These are phyloP conservation scores for Creontiades dilutus DNA, from an alignment of 2,888 invertebrate genomes.

Conservation along the genomic window DNA sequence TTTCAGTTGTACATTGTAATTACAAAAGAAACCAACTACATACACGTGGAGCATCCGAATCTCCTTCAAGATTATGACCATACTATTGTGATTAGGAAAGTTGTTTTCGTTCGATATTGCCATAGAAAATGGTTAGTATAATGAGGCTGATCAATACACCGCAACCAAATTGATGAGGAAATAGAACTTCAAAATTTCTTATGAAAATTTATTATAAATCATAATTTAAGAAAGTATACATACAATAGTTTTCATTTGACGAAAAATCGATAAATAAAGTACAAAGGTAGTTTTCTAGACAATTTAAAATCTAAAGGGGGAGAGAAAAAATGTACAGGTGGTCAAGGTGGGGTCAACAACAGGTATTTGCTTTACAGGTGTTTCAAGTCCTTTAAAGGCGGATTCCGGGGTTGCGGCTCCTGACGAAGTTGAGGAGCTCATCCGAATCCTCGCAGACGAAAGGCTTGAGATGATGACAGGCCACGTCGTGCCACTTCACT, in stretches of 20 bases:
- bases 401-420: slow-evolving; percentile 91
- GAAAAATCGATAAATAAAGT: slow-evolving; percentile 71
- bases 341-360: slow-evolving; percentile 65
- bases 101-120: too few species aligned
- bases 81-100: too few species aligned
- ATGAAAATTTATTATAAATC: slow-evolving; percentile 70
- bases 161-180: not conserved
- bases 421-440: slow-evolving; percentile 92
- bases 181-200: not conserved
- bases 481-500: slow-evolving; percentile 92
- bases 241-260: slow-evolving; percentile 72
- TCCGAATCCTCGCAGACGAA: slow-evolving; percentile 96
- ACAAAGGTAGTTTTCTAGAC: slow-evolving; percentile 67
- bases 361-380: slow-evolving; percentile 47
- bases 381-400: slow-evolving; percentile 83
- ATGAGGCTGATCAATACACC: too few species aligned
- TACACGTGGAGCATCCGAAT: too few species aligned
- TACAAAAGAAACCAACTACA: too few species aligned
- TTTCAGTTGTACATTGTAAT: too few species aligned
- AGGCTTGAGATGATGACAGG: slow-evolving; percentile 91
- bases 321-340: slow-evolving; percentile 71
- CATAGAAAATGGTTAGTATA: too few species aligned
- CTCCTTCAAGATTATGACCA: too few species aligned
- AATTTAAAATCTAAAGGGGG: slow-evolving; percentile 68
- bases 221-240: slow-evolving; percentile 74